Evolutionary conservation across 1,140 invertebrate genomes (phyloP).

Genomic region (Drosophila rhopaloa): DNA sequence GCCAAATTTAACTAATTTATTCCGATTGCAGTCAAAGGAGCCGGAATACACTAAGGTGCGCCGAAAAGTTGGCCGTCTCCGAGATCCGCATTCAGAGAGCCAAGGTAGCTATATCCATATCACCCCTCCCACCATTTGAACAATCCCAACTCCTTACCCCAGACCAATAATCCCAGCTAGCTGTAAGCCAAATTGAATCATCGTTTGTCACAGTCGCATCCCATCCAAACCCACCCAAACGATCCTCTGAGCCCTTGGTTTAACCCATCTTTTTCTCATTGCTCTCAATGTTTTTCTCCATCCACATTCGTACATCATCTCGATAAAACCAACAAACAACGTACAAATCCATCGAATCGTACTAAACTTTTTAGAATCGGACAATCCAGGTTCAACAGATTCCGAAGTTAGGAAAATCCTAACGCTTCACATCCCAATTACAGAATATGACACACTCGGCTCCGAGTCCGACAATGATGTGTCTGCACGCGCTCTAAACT

Average conservation of each 20-base stretch:
- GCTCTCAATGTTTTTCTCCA: constrained; percentile 52
- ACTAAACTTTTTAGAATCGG: constrained; percentile 90
- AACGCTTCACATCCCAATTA: constrained; percentile 94
- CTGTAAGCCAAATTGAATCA: constrained; percentile 71
- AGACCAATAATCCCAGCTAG: constrained; percentile 29
- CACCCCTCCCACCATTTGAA: constrained; percentile 6
- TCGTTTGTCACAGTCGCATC: constrained; percentile 37
- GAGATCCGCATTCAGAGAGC: constrained; percentile 91
- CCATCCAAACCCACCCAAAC: not conserved
- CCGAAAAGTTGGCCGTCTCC: constrained; percentile 90
- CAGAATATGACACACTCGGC: constrained; percentile 92
- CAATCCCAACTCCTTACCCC: not conserved
- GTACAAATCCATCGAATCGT: constrained; percentile 83
- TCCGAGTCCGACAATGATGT: constrained; percentile 90
- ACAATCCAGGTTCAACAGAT: constrained; percentile 94
- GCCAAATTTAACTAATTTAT: not conserved
- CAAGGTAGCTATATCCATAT: constrained; percentile 87
- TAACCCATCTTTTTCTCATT: constrained; percentile 46
- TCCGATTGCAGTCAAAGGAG: constrained; percentile 87
- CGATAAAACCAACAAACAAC: constrained; percentile 60
- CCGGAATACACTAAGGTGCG: constrained; percentile 92
- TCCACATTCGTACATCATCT: constrained; percentile 59
- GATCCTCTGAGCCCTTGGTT: constrained; percentile 13
- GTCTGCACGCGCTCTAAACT: constrained; percentile 86
- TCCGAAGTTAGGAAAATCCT: constrained; percentile 95